Conservation (phyloP, 2,888 invertebrate genomes). For the Tryphoninae sp. region DNA sequence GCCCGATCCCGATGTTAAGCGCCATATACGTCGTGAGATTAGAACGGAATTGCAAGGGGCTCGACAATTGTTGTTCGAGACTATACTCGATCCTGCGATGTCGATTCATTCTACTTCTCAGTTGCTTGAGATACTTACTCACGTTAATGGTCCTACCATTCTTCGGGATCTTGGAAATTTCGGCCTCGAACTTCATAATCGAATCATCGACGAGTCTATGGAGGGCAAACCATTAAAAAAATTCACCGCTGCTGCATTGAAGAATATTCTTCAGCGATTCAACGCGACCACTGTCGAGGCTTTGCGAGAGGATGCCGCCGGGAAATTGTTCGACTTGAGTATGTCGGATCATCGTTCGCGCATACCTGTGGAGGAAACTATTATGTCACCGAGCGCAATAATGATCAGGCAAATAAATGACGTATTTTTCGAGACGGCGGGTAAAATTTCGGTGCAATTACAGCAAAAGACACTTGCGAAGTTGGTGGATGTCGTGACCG, state of each 20-base stretch:
- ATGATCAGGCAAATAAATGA: constrained; percentile 84
- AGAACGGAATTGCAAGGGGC: constrained; percentile 70
- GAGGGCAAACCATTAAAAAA: neutral
- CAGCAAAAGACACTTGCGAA: constrained; percentile 73
- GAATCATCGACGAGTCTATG: constrained; percentile 63
- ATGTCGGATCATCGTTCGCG: constrained; percentile 83
- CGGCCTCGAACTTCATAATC: constrained; percentile 69
- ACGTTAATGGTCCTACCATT: constrained; percentile 82
- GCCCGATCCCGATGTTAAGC: constrained; percentile 81
- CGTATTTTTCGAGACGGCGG: constrained; percentile 81
- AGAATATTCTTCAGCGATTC: constrained; percentile 83
- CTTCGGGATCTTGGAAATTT: constrained; percentile 79
- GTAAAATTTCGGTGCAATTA: constrained; percentile 64
- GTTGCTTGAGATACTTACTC: constrained; percentile 81
- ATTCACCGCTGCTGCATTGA: constrained; percentile 83
- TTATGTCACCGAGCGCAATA: constrained; percentile 80
- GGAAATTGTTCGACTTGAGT: constrained; percentile 84
- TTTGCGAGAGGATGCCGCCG: constrained; percentile 82
- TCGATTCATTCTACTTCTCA: constrained; percentile 82
- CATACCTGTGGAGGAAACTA: constrained; percentile 79
- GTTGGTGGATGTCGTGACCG: constrained; percentile 76
- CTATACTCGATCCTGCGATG: constrained; percentile 79
- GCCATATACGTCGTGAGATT: constrained; percentile 68
- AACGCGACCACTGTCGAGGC: constrained; percentile 82
- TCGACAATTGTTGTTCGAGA: constrained; percentile 73